These are phyloP conservation scores for Penaeus monodon DNA, from an alignment of 2,888 invertebrate species.

Conservation along the genomic window DNA sequence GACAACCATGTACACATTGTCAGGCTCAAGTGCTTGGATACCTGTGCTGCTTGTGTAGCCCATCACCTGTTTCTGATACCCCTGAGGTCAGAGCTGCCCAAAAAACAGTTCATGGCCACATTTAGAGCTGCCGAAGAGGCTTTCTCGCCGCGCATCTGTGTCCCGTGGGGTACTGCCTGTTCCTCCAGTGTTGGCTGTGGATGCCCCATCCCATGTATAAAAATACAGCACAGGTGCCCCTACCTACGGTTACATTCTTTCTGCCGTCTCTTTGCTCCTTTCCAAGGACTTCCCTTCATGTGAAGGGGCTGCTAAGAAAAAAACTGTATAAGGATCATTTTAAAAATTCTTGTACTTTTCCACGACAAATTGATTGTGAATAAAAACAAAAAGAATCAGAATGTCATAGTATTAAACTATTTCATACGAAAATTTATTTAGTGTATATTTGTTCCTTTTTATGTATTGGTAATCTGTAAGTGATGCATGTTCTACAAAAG, in stretches of 20 bases:
- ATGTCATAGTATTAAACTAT: no score
- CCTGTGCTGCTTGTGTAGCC: no score
- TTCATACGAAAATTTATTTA: no score
- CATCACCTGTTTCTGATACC: constrained; percentile 39
- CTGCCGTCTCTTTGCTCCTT: constrained; percentile 42
- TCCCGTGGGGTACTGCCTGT: neutral
- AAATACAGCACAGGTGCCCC: constrained; percentile 5
- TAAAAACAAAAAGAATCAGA: neutral
- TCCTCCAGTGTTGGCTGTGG: neutral
- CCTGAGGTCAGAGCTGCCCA: constrained; percentile 43
- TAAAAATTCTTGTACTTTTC: neutral
- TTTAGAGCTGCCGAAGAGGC: constrained; percentile 39
- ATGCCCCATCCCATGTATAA: neutral
- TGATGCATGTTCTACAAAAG: no score
- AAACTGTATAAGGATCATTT: neutral
- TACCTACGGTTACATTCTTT: neutral
- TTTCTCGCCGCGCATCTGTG: constrained; percentile 15
- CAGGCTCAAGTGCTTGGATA: no score
- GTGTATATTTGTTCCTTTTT: no score
- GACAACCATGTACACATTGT: no score
- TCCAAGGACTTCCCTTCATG: constrained; percentile 14
- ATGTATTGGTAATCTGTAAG: no score
- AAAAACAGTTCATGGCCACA: constrained; percentile 31
- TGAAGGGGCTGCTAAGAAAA: constrained; percentile 14
- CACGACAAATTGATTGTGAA: neutral